These are phyloP conservation scores for Asarcornis scutulata DNA, from an alignment of 2,113 vertebrate genomes.

Conservation along the genomic window DNA sequence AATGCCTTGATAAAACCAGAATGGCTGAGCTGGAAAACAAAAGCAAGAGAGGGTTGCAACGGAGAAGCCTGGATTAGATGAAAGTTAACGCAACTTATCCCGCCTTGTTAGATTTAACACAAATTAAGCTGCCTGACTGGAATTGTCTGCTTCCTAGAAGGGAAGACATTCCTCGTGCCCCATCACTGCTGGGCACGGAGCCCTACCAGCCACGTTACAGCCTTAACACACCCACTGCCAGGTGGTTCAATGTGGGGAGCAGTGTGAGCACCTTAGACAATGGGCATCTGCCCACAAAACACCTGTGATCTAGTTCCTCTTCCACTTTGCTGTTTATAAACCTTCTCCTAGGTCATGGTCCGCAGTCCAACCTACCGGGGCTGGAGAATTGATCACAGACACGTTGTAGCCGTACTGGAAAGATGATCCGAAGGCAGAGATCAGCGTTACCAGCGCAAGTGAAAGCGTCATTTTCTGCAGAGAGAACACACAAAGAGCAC, in stretches of 20 bases:
- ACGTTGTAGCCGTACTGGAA: constrained; percentile 98
- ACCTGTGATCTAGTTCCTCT: fast-evolving
- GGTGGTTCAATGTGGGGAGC: fast-evolving
- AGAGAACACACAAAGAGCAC: neutral
- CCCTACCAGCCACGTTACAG: neutral
- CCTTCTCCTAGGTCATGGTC: fast-evolving
- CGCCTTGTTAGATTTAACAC: fast-evolving
- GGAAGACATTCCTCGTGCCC: neutral
- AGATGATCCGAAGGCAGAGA: constrained; percentile 91
- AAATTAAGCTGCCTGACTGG: fast-evolving
- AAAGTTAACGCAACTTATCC: neutral
- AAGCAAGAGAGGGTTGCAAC: no score
- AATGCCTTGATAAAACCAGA: fast-evolving
- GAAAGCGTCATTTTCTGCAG: constrained; percentile 80
- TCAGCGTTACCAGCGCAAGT: constrained; percentile 79
- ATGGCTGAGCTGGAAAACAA: neutral
- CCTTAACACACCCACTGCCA: neutral
- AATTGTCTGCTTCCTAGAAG: neutral
- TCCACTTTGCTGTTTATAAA: neutral
- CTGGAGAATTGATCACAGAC: constrained; percentile 89
- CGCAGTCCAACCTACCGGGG: constrained; percentile 72
- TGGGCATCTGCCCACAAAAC: neutral
- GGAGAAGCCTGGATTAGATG: neutral
- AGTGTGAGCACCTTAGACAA: neutral
- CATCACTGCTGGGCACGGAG: fast-evolving